Percentiles rank a stretch among this genome's conserved stretches.
Conservation (phyloP, 2,888 invertebrate genomes). For the Pyrocoelia pectoralis region DNA sequence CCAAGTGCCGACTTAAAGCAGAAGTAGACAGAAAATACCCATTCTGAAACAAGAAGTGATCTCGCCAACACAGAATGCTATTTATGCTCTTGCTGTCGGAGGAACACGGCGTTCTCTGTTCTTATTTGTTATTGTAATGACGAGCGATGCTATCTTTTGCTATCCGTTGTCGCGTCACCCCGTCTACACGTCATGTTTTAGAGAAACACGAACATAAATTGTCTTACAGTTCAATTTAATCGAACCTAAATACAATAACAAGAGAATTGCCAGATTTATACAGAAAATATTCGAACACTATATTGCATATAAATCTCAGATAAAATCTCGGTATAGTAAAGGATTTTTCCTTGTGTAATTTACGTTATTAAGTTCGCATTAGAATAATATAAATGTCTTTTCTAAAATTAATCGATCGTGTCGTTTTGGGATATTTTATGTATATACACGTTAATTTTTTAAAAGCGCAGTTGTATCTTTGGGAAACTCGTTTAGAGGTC, state of each 20-base stretch:
- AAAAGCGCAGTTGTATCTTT: too few species aligned
- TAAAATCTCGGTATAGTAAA: background rate
- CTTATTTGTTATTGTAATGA: constrained; percentile 62
- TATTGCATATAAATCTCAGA: constrained; percentile 19
- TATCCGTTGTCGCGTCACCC: constrained; percentile 56
- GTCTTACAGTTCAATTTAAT: constrained; percentile 37
- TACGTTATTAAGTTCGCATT: background rate
- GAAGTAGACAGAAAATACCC: constrained; percentile 33
- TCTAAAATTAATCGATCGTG: background rate
- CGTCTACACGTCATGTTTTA: constrained; percentile 54
- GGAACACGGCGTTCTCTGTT: constrained; percentile 56
- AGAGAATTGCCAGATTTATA: constrained; percentile 20
- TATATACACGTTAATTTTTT: background rate
- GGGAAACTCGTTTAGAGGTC: too few species aligned
- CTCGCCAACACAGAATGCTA: constrained; percentile 47
- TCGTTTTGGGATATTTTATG: background rate
- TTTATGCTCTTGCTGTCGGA: constrained; percentile 53
- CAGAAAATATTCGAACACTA: constrained; percentile 13
- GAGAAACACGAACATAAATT: constrained; percentile 44
- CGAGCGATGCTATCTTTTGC: constrained; percentile 57
- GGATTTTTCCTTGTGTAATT: background rate
- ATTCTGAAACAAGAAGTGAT: constrained; percentile 34
- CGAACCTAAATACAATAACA: constrained; percentile 25
- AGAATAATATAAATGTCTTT: background rate
- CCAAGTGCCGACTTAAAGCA: constrained; percentile 22